Evolutionary conservation across 2,888 invertebrate genomes (phyloP).

Genomic region (Geotrupes spiniger): DNA sequence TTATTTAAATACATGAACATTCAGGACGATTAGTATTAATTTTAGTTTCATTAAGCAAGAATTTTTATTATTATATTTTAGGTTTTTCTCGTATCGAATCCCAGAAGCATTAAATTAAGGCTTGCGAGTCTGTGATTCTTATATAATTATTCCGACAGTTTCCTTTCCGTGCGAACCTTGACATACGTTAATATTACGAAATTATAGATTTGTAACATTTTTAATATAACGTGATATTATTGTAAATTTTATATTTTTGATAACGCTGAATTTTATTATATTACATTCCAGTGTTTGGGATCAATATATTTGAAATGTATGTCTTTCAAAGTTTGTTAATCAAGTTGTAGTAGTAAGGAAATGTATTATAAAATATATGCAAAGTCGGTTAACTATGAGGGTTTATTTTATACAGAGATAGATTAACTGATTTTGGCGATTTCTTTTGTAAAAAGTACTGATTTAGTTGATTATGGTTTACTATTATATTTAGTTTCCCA

Average conservation of each 20-base stretch:
- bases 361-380: slow-evolving; percentile 8
- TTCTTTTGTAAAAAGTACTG: slow-evolving; percentile 49
- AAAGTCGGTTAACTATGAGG: too few relatives aligned
- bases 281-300: slow-evolving; percentile 15
- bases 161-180: neutral
- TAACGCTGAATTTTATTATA: slow-evolving; percentile 7
- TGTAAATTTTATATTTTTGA: slow-evolving; percentile 18
- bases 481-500: slow-evolving; percentile 28
- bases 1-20: slow-evolving; percentile 5
- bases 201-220: too few relatives aligned
- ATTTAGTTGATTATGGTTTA: slow-evolving; percentile 36
- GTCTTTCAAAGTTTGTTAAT: slow-evolving; percentile 35
- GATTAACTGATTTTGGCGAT: slow-evolving; percentile 9
- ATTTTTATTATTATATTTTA: slow-evolving; percentile 9
- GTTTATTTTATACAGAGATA: slow-evolving; percentile 14
- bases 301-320: slow-evolving; percentile 12
- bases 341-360: slow-evolving; percentile 16
- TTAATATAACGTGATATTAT: slow-evolving; percentile 4
- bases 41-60: slow-evolving; percentile 11
- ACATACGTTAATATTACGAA: neutral
- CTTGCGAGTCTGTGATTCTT: slow-evolving; percentile 43
- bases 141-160: slow-evolving; percentile 20
- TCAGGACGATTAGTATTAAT: slow-evolving; percentile 11
- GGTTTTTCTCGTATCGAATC: slow-evolving; percentile 17
- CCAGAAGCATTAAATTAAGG: slow-evolving; percentile 29